Percentiles rank a stretch among this genome's conserved stretches.
Conservation (phyloP, 53 echinoderm and acorn worm species). For the Paelopatides confundens region DNA sequence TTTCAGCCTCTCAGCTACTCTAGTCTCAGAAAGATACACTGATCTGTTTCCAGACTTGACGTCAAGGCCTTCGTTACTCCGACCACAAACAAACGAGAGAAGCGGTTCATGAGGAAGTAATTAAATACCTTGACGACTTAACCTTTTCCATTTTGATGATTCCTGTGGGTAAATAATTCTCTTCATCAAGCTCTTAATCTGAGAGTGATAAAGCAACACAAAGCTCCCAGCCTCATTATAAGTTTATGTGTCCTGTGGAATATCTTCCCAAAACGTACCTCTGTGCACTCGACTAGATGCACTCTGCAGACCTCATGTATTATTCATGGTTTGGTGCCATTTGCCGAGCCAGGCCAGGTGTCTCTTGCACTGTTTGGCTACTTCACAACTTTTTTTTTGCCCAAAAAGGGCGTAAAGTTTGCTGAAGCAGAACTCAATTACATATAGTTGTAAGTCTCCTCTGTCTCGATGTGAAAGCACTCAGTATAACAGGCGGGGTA, state of each 20-base stretch:
- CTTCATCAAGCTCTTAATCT: slow-evolving; percentile 34
- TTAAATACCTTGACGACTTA: slow-evolving; percentile 33
- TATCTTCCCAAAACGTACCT: slow-evolving; percentile 13
- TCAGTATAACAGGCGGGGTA: background rate
- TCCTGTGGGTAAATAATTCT: slow-evolving; percentile 26
- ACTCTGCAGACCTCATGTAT: slow-evolving; percentile 20
- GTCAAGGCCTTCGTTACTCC: background rate
- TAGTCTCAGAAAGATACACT: background rate
- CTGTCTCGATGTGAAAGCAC: slow-evolving; percentile 24
- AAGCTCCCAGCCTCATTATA: background rate
- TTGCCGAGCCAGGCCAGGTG: slow-evolving; percentile 43
- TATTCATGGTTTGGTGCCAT: slow-evolving; percentile 1
- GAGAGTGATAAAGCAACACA: slow-evolving; percentile 18
- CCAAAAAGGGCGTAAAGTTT: slow-evolving; percentile 27
- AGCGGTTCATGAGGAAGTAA: slow-evolving; percentile 21
- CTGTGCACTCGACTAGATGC: slow-evolving; percentile 10
- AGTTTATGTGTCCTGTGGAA: background rate
- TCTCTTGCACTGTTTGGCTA: slow-evolving; percentile 19
- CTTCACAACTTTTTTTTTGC: slow-evolving; percentile 8
- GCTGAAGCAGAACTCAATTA: slow-evolving; percentile 29
- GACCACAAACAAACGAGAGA: background rate
- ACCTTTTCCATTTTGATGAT: slow-evolving; percentile 24
- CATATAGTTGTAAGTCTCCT: background rate
- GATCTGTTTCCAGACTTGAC: background rate
- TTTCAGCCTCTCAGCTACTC: slow-evolving; percentile 1